These are phyloP conservation scores for Syngnathus scovelli DNA, from an alignment of 2,113 vertebrate genomes.

Conservation along the genomic window DNA sequence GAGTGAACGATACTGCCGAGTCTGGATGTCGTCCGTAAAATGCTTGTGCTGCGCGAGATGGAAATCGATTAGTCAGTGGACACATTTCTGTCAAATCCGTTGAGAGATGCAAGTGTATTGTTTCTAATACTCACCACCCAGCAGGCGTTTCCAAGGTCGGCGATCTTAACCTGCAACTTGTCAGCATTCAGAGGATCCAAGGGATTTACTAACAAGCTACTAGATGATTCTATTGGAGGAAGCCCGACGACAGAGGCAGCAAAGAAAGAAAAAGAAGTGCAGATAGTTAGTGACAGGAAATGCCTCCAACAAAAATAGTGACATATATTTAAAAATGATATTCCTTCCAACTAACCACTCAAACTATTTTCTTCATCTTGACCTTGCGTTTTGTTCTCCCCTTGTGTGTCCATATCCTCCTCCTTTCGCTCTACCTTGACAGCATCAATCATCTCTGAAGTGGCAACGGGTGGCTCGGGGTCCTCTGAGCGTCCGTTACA, in stretches of 20 bases:
- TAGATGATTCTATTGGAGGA: slow-evolving; percentile 68
- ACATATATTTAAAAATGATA: background rate
- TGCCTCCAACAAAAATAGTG: background rate
- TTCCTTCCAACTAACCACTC: slow-evolving; percentile 36
- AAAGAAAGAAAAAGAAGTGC: background rate
- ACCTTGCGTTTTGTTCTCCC: slow-evolving; percentile 34
- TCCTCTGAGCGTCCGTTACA: slow-evolving; percentile 24
- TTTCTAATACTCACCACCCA: slow-evolving; percentile 86
- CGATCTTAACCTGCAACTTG: slow-evolving; percentile 94
- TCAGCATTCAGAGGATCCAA: slow-evolving; percentile 91
- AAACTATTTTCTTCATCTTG: slow-evolving; percentile 25
- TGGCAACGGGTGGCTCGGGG: background rate
- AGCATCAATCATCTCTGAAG: slow-evolving; percentile 31
- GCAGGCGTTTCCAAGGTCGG: slow-evolving; percentile 97
- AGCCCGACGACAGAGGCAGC: background rate
- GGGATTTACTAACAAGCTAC: slow-evolving; percentile 85
- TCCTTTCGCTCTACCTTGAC: slow-evolving; percentile 24
- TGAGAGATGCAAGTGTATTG: background rate
- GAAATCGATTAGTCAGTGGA: background rate
- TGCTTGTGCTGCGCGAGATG: slow-evolving; percentile 81
- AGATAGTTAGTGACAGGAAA: background rate
- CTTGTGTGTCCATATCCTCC: slow-evolving; percentile 42
- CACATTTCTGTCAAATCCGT: background rate
- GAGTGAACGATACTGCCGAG: slow-evolving; percentile 88
- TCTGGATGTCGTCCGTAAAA: slow-evolving; percentile 98